Conservation (phyloP, 2,797 vertebrate species). For the Xerus rutilus region DNA sequence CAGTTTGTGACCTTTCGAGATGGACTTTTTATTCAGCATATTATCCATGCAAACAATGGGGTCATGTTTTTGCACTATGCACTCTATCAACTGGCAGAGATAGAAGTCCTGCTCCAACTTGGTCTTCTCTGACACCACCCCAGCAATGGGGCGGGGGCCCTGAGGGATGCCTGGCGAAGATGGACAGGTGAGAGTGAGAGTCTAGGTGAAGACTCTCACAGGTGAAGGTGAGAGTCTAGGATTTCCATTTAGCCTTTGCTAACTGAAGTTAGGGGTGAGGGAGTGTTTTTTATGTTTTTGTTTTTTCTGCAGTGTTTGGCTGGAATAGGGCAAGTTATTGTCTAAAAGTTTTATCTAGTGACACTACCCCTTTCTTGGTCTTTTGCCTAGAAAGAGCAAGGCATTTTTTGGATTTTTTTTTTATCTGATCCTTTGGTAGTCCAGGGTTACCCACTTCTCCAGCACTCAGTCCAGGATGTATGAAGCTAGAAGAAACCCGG, state of each 20-base stretch:
- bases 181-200: not conserved
- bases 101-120: not conserved
- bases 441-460: not conserved
- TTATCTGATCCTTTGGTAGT: not conserved
- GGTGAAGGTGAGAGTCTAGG: not conserved
- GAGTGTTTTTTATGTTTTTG: not conserved
- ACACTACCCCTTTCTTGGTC: not conserved
- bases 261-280: not conserved
- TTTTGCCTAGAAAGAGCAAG: not conserved
- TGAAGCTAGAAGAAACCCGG: not conserved
- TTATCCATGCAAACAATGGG: not conserved
- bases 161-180: not conserved
- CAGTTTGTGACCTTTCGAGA: not conserved
- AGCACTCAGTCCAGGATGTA: not conserved
- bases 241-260: not conserved
- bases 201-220: too few relatives aligned
- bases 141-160: fast-evolving
- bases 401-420: not conserved
- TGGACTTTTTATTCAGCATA: not conserved
- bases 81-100: not conserved
- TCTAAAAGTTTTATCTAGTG: not conserved
- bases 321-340: not conserved
- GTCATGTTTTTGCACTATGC: not conserved
- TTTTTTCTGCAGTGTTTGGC: not conserved
- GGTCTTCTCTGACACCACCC: not conserved